Evolutionary conservation across 2,797 vertebrate genomes (phyloP).

Genomic region (Momotus momota): DNA sequence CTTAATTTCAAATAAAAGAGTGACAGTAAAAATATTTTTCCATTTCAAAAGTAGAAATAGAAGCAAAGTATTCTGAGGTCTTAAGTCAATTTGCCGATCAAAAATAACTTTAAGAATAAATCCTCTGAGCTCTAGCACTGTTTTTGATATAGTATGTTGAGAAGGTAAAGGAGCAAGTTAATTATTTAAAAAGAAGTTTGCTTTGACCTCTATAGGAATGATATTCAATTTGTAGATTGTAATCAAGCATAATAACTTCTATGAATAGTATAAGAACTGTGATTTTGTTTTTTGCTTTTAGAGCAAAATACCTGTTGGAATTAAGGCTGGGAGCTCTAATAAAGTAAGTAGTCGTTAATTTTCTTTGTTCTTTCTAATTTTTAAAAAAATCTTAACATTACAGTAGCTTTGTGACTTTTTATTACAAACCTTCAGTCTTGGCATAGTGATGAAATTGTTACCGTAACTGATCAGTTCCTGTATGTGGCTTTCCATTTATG

Average conservation of each 20-base stretch:
- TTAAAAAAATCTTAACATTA: neutral
- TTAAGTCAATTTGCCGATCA: neutral
- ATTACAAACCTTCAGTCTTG: neutral
- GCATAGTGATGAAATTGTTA: neutral
- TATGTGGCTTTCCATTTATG: neutral
- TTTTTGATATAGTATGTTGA: neutral
- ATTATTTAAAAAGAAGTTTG: neutral
- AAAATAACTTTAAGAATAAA: neutral
- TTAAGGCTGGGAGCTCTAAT: slow-evolving; percentile 95
- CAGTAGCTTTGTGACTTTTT: neutral
- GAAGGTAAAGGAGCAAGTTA: neutral
- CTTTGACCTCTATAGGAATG: neutral
- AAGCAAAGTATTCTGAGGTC: neutral
- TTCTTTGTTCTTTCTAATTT: neutral
- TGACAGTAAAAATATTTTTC: neutral
- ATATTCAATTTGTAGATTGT: neutral
- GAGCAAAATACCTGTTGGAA: slow-evolving; percentile 95
- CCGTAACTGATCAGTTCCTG: neutral
- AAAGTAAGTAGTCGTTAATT: slow-evolving; percentile 83
- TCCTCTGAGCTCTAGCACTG: neutral
- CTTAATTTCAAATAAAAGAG: neutral
- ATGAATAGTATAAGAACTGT: neutral
- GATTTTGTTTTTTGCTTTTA: slow-evolving; percentile 66
- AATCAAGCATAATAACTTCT: neutral
- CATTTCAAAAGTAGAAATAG: neutral